Conservation (phyloP, 2,888 invertebrate genomes). For the Polydrusus cervinus region DNA sequence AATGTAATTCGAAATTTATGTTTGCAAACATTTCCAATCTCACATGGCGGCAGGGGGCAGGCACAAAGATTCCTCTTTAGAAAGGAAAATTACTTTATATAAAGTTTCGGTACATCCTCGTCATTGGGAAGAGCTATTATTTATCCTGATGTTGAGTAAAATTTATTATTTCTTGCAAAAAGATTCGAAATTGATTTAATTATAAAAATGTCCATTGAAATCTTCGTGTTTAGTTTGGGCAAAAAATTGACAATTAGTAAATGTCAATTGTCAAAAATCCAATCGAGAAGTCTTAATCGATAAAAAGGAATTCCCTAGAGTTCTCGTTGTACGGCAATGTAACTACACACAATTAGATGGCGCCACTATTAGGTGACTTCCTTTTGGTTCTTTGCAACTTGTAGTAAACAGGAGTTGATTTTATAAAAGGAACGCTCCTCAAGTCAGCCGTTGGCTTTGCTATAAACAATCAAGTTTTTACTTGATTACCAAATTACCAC, state of each 20-base stretch:
- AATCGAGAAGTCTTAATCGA: not conserved
- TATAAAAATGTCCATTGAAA: no score
- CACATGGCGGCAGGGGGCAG: conserved; percentile 16
- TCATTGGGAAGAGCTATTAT: not conserved
- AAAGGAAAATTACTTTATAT: not conserved
- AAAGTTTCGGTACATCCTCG: not conserved
- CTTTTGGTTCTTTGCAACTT: no score
- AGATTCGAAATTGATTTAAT: not conserved
- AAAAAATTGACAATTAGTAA: not conserved
- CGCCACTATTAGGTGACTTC: no score
- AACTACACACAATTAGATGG: not conserved
- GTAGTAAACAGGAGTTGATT: no score
- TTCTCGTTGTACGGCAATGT: no score
- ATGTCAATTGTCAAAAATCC: not conserved
- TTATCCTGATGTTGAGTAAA: not conserved
- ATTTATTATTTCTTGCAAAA: not conserved
- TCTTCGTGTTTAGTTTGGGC: no score
- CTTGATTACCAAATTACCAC: no score
- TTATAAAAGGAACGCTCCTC: no score
- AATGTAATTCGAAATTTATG: not conserved
- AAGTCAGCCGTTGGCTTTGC: no score
- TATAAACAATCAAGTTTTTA: no score
- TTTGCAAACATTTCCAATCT: conserved; percentile 13
- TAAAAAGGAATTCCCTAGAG: not conserved
- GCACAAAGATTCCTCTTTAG: not conserved